A percentile compares a stretch with the other conserved stretches of the same genome.
Conservation (phyloP, 2,888 invertebrate species). For the Lasioglossum oenotherae region DNA sequence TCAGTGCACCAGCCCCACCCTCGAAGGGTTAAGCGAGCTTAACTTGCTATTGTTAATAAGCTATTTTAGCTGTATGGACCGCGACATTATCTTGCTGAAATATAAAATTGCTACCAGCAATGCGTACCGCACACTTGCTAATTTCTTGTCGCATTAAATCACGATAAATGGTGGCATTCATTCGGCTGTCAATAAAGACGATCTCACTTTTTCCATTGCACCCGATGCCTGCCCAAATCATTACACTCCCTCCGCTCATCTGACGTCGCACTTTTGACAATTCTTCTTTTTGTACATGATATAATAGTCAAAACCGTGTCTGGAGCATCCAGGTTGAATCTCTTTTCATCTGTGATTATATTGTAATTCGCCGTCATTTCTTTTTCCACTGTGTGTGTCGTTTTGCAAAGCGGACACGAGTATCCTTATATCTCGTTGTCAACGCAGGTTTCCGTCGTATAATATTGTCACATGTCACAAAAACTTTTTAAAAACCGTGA, state of each 20-base stretch:
- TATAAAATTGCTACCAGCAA: not conserved
- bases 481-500: too few species aligned
- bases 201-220: not conserved
- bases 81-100: not conserved
- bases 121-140: not conserved
- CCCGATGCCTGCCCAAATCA: not conserved
- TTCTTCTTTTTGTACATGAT: not conserved
- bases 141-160: not conserved
- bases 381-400: not conserved
- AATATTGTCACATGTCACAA: not conserved
- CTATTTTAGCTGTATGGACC: not conserved
- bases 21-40: too few species aligned
- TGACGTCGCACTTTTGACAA: too few species aligned
- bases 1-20: too few species aligned
- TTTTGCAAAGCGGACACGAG: not conserved
- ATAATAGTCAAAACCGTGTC: not conserved
- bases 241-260: not conserved
- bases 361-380: not conserved
- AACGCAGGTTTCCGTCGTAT: not conserved
- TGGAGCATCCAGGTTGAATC: not conserved
- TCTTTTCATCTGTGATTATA: not conserved
- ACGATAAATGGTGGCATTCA: not conserved
- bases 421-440: not conserved
- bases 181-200: not conserved
- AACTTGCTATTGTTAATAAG: too few species aligned